Percentiles rank a stretch among this genome's conserved stretches.
phyloP scores from a whole-genome alignment of 1,140 invertebrate species.

The Sitobion miscanthi region DNA sequence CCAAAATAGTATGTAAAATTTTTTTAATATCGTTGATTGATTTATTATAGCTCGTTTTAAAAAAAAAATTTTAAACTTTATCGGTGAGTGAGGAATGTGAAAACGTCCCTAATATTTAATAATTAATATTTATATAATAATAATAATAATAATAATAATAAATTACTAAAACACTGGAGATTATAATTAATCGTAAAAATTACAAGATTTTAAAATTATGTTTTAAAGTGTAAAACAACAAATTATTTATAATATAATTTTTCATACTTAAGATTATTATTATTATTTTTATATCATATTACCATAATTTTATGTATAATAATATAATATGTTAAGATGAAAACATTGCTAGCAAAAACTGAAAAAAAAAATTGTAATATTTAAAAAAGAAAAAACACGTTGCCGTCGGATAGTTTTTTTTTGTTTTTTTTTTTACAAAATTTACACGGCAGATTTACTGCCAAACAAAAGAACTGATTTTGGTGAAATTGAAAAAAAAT shows the following conservation, averaged over 20 bases:
- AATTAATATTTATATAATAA: constrained; percentile 57
- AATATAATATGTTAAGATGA: constrained; percentile 54
- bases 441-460: constrained; percentile 44
- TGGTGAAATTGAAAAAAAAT: constrained; percentile 46
- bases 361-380: constrained; percentile 50
- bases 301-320: constrained; percentile 53
- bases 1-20: constrained; percentile 51
- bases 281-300: constrained; percentile 51
- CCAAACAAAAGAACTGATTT: constrained; percentile 54
- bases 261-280: constrained; percentile 56
- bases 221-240: constrained; percentile 56
- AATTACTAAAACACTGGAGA: constrained; percentile 57
- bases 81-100: constrained; percentile 54
- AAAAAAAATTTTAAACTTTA: constrained; percentile 30
- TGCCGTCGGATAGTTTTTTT: constrained; percentile 33
- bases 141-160: constrained; percentile 56
- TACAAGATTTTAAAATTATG: constrained; percentile 57
- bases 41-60: constrained; percentile 33
- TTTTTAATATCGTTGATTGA: constrained; percentile 44
- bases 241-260: constrained; percentile 57
- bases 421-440: constrained; percentile 55
- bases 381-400: constrained; percentile 48
- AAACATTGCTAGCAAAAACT: constrained; percentile 46
- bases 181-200: constrained; percentile 56
- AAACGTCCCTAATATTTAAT: constrained; percentile 57